phyloP scores from a whole-genome alignment of 2,888 invertebrate genomes.

The Ichneumoninae sp. region DNA sequence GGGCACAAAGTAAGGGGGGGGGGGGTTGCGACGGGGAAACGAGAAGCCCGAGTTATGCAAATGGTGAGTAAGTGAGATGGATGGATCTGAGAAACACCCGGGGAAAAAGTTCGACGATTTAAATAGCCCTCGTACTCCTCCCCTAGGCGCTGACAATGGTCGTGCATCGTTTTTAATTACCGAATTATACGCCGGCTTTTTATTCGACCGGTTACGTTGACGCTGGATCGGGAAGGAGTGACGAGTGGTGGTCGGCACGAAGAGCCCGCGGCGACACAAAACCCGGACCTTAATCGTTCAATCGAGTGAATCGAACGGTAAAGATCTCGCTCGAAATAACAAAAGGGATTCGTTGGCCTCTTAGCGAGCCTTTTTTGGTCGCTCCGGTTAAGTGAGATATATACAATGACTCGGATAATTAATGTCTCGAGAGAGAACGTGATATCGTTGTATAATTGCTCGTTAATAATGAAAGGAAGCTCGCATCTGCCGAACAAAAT shows the following conservation, averaged over 20 bases:
- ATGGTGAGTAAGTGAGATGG: constrained; percentile 55
- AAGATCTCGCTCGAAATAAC: constrained; percentile 67
- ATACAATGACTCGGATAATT: constrained; percentile 68
- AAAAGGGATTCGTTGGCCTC: constrained; percentile 57
- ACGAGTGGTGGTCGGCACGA: constrained; percentile 12
- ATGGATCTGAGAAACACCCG: constrained; percentile 31
- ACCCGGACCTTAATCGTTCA: constrained; percentile 72
- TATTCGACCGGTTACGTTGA: constrained; percentile 59
- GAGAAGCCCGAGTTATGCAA: constrained; percentile 66
- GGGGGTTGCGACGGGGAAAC: constrained; percentile 41
- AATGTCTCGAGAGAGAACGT: constrained; percentile 68
- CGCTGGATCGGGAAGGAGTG: constrained; percentile 27
- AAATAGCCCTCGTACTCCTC: constrained; percentile 40
- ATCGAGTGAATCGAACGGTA: constrained; percentile 73
- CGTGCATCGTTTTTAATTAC: constrained; percentile 70
- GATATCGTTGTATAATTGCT: constrained; percentile 60
- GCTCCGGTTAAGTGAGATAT: constrained; percentile 24
- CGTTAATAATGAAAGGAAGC: constrained; percentile 50
- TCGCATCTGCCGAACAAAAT: constrained; percentile 48
- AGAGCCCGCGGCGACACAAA: constrained; percentile 43
- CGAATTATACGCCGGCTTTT: constrained; percentile 67
- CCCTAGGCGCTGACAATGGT: constrained; percentile 46
- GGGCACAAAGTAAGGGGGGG: not conserved
- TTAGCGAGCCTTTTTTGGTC: constrained; percentile 10
- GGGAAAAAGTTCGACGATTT: constrained; percentile 50